phyloP scores from a whole-genome alignment of 2,797 vertebrate species.

The Argya squamiceps region DNA sequence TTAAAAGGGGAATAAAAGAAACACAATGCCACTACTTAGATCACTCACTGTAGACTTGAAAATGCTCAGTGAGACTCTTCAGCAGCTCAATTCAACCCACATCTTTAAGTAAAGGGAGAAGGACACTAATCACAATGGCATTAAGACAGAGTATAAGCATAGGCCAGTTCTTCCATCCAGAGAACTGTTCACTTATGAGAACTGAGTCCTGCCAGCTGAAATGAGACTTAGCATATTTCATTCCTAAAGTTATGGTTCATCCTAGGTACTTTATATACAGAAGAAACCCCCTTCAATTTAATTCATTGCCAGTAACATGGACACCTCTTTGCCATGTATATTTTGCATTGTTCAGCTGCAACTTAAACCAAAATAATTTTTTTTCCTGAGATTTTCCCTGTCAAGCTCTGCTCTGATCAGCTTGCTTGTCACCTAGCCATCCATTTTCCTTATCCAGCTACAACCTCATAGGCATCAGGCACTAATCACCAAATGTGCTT shows the following conservation, averaged over 20 bases:
- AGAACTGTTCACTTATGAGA: neutral
- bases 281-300: neutral
- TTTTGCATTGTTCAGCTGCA: neutral
- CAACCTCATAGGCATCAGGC: neutral
- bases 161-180: neutral
- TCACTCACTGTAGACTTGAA: neutral
- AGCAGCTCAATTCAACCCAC: neutral
- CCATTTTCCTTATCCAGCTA: neutral
- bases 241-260: neutral
- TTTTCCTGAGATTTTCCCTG: neutral
- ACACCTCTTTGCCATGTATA: neutral
- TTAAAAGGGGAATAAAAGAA: neutral
- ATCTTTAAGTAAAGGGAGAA: neutral
- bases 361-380: neutral
- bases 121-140: neutral
- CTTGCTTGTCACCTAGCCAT: neutral
- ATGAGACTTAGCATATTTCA: neutral
- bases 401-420: neutral
- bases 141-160: neutral
- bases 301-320: neutral
- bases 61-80: neutral
- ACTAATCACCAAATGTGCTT: neutral
- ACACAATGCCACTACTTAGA: neutral
- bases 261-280: neutral
- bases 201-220: neutral